phyloP scores from a whole-genome alignment of 2,113 vertebrate genomes.

The Bos javanicus region DNA sequence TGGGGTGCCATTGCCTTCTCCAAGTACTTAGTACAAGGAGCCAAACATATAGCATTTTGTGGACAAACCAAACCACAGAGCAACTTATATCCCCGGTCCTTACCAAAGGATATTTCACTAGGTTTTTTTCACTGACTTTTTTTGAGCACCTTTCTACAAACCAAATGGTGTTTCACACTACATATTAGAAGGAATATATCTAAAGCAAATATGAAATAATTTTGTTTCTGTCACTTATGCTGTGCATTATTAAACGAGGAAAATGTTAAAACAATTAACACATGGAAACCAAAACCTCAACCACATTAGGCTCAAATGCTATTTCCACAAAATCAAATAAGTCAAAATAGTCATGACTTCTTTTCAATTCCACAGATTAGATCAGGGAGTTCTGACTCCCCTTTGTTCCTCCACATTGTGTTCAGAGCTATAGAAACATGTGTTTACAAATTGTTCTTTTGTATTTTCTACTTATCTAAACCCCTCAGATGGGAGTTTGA shows the following conservation, averaged over 20 bases:
- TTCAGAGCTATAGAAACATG: slow-evolving; percentile 58
- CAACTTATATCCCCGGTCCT: background rate
- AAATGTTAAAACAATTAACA: background rate
- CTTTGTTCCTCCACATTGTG: slow-evolving; percentile 29
- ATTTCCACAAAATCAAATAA: slow-evolving; percentile 41
- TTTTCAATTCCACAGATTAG: slow-evolving; percentile 63
- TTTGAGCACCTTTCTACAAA: background rate
- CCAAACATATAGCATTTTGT: background rate
- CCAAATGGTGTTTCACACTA: background rate
- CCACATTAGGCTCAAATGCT: background rate
- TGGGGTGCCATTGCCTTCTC: too few species aligned
- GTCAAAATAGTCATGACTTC: slow-evolving; percentile 44
- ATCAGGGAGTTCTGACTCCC: slow-evolving; percentile 58
- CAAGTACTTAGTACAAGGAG: background rate
- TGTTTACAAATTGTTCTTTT: slow-evolving; percentile 75
- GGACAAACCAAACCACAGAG: background rate
- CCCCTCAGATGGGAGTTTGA: slow-evolving; percentile 30
- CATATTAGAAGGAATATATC: background rate
- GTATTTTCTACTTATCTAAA: slow-evolving; percentile 51
- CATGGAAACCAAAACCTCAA: background rate
- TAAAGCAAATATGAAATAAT: background rate
- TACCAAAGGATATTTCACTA: background rate
- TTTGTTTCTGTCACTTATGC: background rate
- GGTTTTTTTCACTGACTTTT: background rate
- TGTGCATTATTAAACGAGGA: background rate